Base-by-base conservation (phyloP, 2,888 invertebrate species). In the Caenorhabditis sulstoni region DNA sequence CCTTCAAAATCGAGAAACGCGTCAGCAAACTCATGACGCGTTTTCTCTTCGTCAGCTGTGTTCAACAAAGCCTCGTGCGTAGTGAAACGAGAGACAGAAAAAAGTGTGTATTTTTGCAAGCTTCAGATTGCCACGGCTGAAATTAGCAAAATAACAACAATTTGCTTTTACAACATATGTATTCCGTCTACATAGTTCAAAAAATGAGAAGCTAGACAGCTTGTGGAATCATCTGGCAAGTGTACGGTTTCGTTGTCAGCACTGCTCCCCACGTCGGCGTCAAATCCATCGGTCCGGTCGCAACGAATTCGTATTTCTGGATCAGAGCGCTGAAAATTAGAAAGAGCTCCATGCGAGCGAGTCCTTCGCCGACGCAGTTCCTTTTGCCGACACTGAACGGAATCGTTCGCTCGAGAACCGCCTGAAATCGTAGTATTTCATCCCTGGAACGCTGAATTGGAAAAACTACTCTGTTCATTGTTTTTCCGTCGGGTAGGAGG, bases 361-460 rank as follows among this genome's bases (percentile, higher is more conserved):
- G 39, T 37, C 81, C 84, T 52, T 84, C 84, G 35, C 84, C 84
- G 4, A 80, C 82, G 58, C 84, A 84, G 23, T 52, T 41, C 45
- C 84, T 59, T 45, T 81, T 85, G 12, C 84, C 84, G 49, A 83
- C 70, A 18, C 78, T 79, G 68, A 85, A 85, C 11, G 84, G 81
- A 49, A 81, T 70, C 11, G 67, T 50, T 18, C 65, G 68, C 12
- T 85, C 84, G 0, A 85, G 37, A 0, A 67, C 61, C 4, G 73
- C 68, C 84, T 84, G 55, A 61, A 81, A 55, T 18, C 1, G 1
- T 2, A 12, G 3, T 52, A 3, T 20, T 4, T 7, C 11, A 35
- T 20, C 41, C n/a, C n/a, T n/a, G n/a, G n/a, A n/a, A n/a, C n/a
- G n/a, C n/a, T n/a, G n/a, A n/a, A n/a, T n/a, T n/a, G n/a, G n/a